Percentiles rank a stretch among this genome's conserved stretches.
phyloP scores from a whole-genome alignment of 2,888 invertebrate species.

The Linyphia triangularis region DNA sequence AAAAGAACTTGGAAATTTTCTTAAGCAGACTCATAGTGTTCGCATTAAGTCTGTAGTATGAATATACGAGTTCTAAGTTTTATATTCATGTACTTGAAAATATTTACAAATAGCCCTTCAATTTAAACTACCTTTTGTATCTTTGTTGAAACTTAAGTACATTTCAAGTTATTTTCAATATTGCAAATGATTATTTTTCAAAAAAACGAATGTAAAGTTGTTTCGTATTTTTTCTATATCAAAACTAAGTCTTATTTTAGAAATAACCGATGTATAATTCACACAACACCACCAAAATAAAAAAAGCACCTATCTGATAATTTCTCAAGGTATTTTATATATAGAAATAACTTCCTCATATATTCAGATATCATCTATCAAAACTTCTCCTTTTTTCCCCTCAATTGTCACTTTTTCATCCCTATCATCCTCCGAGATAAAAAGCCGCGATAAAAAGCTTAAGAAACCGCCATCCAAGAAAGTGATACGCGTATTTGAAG shows the following conservation, averaged over 20 bases:
- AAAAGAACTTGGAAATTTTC: too few relatives aligned
- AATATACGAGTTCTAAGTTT: too few relatives aligned
- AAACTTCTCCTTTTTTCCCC: neutral
- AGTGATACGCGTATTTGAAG: neutral
- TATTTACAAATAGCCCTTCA: too few relatives aligned
- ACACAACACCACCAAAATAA: neutral
- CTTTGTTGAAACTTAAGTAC: too few relatives aligned
- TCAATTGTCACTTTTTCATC: neutral
- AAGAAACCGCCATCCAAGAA: conserved; percentile 4
- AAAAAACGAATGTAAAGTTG: too few relatives aligned
- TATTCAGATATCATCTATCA: neutral
- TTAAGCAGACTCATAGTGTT: too few relatives aligned
- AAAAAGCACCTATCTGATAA: neutral
- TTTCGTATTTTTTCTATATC: neutral
- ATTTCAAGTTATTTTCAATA: too few relatives aligned
- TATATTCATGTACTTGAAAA: too few relatives aligned
- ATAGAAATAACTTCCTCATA: neutral
- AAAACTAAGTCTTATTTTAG: neutral
- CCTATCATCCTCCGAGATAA: neutral
- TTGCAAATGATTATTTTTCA: too few relatives aligned
- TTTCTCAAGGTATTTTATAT: neutral
- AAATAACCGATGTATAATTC: neutral
- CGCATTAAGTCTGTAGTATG: too few relatives aligned
- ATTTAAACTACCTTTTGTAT: too few relatives aligned
- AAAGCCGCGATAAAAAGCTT: conserved; percentile 22